Conservation (phyloP, 2,888 invertebrate species). For the Iselma pallidipennis region DNA sequence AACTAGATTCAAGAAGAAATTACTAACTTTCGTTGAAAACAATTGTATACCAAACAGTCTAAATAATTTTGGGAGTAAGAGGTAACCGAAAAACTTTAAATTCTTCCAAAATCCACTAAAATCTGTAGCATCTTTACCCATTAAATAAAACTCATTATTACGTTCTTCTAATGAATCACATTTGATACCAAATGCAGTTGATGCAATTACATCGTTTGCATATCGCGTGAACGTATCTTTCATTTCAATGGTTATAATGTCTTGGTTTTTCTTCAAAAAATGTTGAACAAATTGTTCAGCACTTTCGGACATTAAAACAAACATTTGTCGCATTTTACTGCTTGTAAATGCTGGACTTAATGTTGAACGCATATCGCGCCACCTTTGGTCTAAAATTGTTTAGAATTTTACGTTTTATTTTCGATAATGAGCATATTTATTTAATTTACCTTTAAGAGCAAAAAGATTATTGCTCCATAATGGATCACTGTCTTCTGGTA, state of each 20-base stretch:
- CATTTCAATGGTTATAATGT: constrained; percentile 50
- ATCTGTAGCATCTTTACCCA: constrained; percentile 57
- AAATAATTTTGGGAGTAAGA: constrained; percentile 23
- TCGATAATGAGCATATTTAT: constrained; percentile 4
- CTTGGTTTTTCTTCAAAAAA: constrained; percentile 36
- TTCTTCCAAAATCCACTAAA: constrained; percentile 35
- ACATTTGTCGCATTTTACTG: constrained; percentile 49
- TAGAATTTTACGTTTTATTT: too few species aligned
- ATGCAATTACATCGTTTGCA: constrained; percentile 61
- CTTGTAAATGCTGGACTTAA: constrained; percentile 52
- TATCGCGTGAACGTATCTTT: constrained; percentile 57
- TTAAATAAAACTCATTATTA: constrained; percentile 60
- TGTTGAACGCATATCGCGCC: constrained; percentile 53
- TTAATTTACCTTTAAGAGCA: constrained; percentile 32
- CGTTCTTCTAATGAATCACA: constrained; percentile 60
- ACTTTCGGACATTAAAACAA: constrained; percentile 38
- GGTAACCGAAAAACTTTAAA: constrained; percentile 26
- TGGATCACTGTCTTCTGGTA: constrained; percentile 52
- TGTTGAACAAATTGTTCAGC: constrained; percentile 30
- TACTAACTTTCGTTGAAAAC: constrained; percentile 24
- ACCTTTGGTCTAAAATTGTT: constrained; percentile 33
- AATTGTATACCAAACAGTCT: constrained; percentile 25
- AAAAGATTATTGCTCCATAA: constrained; percentile 56
- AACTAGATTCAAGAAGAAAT: constrained; percentile 39
- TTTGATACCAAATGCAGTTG: constrained; percentile 59